Conservation (phyloP, 2,797 vertebrate genomes). For the Oryzias dopingdopingensis region DNA sequence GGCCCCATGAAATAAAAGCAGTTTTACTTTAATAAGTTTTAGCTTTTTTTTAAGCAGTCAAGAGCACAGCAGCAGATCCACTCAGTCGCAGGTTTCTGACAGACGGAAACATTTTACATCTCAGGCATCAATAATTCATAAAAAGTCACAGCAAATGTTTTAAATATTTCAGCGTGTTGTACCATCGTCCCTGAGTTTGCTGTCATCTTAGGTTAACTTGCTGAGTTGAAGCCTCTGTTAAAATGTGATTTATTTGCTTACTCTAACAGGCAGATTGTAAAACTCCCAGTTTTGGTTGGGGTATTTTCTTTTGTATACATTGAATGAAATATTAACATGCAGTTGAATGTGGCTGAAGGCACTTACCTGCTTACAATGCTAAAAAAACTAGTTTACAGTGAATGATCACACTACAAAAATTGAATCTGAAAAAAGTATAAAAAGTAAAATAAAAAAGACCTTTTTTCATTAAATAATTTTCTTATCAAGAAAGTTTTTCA, state of each 20-base stretch:
- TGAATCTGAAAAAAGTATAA: too few relatives aligned
- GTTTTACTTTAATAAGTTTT: too few relatives aligned
- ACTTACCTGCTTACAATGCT: not conserved
- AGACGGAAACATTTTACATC: slow-evolving; percentile 13
- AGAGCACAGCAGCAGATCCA: not conserved
- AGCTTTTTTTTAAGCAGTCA: not conserved
- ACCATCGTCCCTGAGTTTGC: slow-evolving; percentile 3
- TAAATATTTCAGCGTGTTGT: slow-evolving; percentile 32
- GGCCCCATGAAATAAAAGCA: too few relatives aligned
- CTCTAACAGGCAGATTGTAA: slow-evolving; percentile 23
- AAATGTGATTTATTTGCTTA: slow-evolving; percentile 54
- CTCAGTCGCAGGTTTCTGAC: slow-evolving; percentile 1
- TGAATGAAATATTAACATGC: slow-evolving; percentile 59
- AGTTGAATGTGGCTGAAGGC: slow-evolving; percentile 25
- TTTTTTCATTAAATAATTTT: too few relatives aligned
- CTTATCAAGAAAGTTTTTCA: too few relatives aligned
- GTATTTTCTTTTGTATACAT: not conserved
- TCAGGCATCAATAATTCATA: slow-evolving; percentile 36
- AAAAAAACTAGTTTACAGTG: too few relatives aligned
- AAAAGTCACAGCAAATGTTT: slow-evolving; percentile 20
- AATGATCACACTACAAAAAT: too few relatives aligned
- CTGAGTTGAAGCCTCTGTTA: slow-evolving; percentile 40
- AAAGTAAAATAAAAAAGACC: too few relatives aligned
- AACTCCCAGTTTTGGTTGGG: not conserved
- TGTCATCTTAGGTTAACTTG: slow-evolving; percentile 17